Evolutionary conservation across 2,888 invertebrate species (phyloP), one percentile per base, ranked within the genome.

Genomic region (Lasioglossum villosulum): DNA sequence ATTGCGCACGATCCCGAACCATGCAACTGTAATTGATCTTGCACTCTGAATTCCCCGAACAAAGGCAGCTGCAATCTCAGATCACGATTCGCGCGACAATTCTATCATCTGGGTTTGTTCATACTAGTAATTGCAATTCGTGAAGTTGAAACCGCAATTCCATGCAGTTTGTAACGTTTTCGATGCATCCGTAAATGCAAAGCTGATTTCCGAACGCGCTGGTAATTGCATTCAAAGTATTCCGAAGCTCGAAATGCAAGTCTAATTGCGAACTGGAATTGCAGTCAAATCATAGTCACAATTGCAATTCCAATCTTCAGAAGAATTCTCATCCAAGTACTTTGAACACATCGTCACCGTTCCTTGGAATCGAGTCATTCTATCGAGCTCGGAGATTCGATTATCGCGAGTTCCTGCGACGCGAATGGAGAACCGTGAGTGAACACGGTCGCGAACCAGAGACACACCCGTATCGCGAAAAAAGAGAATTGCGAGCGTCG

Each of bases 401-500:
- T 66, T 16, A 19, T 30, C 6, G 30, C 63, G 63, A 30, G 34
- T 63, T 6, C 30, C 63, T 16, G 63, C 16, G 30, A 66, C 19
- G 59, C 59, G 59, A 59, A 59, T 6, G 56, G n/a, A 59, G 56
- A 59, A n/a, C 56, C 56, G 56, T 63, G 63, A 63, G 27, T 0
- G 30, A 10, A 27, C n/a, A 27, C 27, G 27, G 5, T 59, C 27
- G 27, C 59, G 27, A 14, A 59, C 27, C 59, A 27, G 59, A 59
- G 59, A 59, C 59, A 59, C 59, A 27, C 27, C 59, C 59, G 59
- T 52, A 19, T 30, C 75, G 27, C 48, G 42, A 34, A n/a, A 27
- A 39, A 59, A 66, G 45, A 56, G 27, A 63, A 73, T 76, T 19
- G 37, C n/a, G 42, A 78, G 74, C 16, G 76, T 63, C 79, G 85